Percentiles rank a stretch among this genome's conserved stretches.
These are phyloP conservation scores for Heliothis virescens DNA, from an alignment of 1,140 invertebrate genomes.

Conservation along the genomic window DNA sequence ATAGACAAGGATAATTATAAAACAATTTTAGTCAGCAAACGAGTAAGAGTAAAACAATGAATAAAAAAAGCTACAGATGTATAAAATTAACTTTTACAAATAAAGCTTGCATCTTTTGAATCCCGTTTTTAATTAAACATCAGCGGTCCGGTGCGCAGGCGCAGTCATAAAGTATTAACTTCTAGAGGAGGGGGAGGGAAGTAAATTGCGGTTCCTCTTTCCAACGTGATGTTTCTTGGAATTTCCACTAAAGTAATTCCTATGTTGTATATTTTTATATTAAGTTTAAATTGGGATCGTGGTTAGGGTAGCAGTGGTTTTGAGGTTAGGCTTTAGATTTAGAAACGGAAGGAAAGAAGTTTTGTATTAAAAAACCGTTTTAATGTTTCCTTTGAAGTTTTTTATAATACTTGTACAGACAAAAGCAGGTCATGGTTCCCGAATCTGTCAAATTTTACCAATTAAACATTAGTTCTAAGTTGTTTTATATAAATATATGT, in stretches of 20 bases:
- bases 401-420: no score
- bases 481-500: no score
- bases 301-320: slow-evolving; percentile 16
- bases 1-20: slow-evolving; percentile 23
- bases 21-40: slow-evolving; percentile 25
- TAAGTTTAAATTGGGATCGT: slow-evolving; percentile 37
- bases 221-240: slow-evolving; percentile 34
- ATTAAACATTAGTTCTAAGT: no score
- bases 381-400: no score
- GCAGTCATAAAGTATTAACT: slow-evolving; percentile 48
- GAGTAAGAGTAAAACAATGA: neutral
- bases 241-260: slow-evolving; percentile 42
- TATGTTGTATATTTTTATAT: slow-evolving; percentile 42
- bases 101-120: slow-evolving; percentile 46
- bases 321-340: slow-evolving; percentile 7
- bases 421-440: no score
- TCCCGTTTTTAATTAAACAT: slow-evolving; percentile 49
- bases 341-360: neutral
- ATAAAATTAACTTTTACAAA: slow-evolving; percentile 47
- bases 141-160: slow-evolving; percentile 18
- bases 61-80: slow-evolving; percentile 35
- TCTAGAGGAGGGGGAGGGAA: slow-evolving; percentile 34
- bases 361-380: neutral
- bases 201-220: slow-evolving; percentile 44
- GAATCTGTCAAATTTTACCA: no score